Evolutionary conservation across 2,113 vertebrate species (phyloP), one percentile per base, ranked within the genome.

Genomic region (Catharus minimus): DNA sequence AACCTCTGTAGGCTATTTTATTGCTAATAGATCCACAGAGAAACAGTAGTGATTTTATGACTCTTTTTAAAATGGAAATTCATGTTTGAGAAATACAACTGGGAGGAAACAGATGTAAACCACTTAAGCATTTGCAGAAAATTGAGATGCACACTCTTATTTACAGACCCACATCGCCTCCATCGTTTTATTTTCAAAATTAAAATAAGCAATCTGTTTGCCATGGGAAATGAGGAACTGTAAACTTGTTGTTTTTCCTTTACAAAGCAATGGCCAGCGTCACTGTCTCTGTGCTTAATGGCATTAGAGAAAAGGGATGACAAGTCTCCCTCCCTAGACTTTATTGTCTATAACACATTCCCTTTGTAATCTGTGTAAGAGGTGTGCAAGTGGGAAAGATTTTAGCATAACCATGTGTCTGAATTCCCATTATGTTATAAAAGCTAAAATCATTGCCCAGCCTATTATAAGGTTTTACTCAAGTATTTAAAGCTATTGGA

Each of bases 61-160:
- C 97, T 98, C 97, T 98, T 98, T 98, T 98, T 98, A 98, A 98
- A 98, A 98, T 98, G 98, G 98, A 98, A 98, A 98, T 98, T 98
- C 98, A 98, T 98, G 98, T 98, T 98, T 97, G 97, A 98, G 98
- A 98, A 98, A 98, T 98, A 97, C 97, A 98, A 98, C 98, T 98
- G 97, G 97, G 97, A 98, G 96, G 97, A 97, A 98, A 98, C 98
- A 98, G 98, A 98, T 98, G 97, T 98, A 98, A 98, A 97, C 97
- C 97, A 98, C 98, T 98, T 98, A 98, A 98, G 96, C 97, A 96
- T 98, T 98, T 98, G 97, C 96, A 98, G 97, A 98, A 97, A 98
- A 98, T 97, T 97, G 98, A 98, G 97, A 97, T 97, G 97, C 97
- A 97, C 97, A 96, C 95, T 97, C 97, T 98, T 98, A 98, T 98